A percentile compares a stretch with the other conserved stretches of the same genome.
These are phyloP conservation scores for Ephestia elutella DNA, from an alignment of 1,140 invertebrate species.

Conservation along the genomic window DNA sequence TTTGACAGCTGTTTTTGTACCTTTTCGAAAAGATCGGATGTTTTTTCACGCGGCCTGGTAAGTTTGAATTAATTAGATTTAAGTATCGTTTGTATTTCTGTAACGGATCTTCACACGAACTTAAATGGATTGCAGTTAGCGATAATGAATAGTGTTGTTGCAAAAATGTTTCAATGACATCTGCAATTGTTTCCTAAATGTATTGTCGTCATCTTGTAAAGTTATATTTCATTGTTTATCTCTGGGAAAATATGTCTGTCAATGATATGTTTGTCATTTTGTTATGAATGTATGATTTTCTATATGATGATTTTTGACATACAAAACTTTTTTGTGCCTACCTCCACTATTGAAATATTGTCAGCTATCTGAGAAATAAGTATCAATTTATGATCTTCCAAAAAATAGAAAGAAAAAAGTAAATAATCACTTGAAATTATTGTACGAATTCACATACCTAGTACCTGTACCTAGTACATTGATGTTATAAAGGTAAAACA, in stretches of 20 bases:
- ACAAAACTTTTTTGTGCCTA: no score
- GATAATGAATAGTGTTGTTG: conserved; percentile 3
- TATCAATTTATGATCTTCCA: no score
- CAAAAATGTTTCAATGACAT: conserved; percentile 9
- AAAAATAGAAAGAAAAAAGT: no score
- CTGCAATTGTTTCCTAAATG: conserved; percentile 6
- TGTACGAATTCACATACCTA: no score
- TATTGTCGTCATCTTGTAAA: background rate
- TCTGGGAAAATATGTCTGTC: background rate
- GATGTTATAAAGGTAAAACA: no score
- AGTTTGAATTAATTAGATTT: conserved; percentile 33
- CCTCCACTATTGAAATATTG: no score
- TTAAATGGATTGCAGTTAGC: background rate
- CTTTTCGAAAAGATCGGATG: conserved; percentile 47
- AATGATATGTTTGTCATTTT: background rate
- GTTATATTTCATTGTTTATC: background rate
- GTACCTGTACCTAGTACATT: no score
- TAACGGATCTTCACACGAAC: conserved; percentile 12
- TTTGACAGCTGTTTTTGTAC: conserved; percentile 32
- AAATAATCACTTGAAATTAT: no score
- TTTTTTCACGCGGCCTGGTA: conserved; percentile 52
- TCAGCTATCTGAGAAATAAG: no score
- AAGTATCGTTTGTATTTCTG: conserved; percentile 27
- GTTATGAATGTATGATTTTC: background rate
- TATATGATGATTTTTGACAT: background rate